Base-by-base conservation (phyloP, 2,113 vertebrate species). In the Paracanthobrama guichenoti region DNA sequence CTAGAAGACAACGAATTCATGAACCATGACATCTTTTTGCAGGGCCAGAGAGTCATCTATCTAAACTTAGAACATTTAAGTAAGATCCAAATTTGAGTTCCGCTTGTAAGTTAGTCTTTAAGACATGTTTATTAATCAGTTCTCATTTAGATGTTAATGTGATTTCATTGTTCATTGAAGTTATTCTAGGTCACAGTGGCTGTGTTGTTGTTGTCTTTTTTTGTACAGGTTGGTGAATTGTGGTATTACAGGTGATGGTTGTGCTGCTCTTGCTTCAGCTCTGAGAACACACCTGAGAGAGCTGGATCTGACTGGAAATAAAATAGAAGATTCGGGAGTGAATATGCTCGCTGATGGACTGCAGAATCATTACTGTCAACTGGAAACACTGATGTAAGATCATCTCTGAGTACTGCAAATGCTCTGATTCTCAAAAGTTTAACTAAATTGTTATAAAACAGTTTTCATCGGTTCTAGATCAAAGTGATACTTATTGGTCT, bases 271-370 rank as follows among this genome's bases (percentile, higher is more conserved):
- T 2, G 22, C 35, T 72, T n/a, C 39, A 71, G 67, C 35, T 42
- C 35, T 71, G 2, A 44, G 2, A 5, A n/a, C 69, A 72, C 4
- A 72, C 4, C 6, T 77, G 20, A 77, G 3, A 59, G 20, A 77
- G 0, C 31, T 77, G 31, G 53, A 77, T 77, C 28, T 77, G 74
- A 1, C 74, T 59, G 20, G 22, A n/a, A 57, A 59, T 42, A 59
- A 59, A 14, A 3, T 77, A 64, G 12, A 57, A 24, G 79, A 71
- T 71, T 31, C 44, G n/a, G 79, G 79, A 55, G 26, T 71, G 48
- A 53, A 53, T 28, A 12, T 71, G 46, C 20, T 81, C 6, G 71
- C 46, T 42, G 16, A 26, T 55, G 64, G 64, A 18, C n/a, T 81
- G 28, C 10, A 53, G 5, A 42, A 67, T 67, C 18, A 67, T 67